Evolutionary conservation across 53 echinoderm and acorn worm genomes (phyloP).

Genomic region (Holothuria scabra): DNA sequence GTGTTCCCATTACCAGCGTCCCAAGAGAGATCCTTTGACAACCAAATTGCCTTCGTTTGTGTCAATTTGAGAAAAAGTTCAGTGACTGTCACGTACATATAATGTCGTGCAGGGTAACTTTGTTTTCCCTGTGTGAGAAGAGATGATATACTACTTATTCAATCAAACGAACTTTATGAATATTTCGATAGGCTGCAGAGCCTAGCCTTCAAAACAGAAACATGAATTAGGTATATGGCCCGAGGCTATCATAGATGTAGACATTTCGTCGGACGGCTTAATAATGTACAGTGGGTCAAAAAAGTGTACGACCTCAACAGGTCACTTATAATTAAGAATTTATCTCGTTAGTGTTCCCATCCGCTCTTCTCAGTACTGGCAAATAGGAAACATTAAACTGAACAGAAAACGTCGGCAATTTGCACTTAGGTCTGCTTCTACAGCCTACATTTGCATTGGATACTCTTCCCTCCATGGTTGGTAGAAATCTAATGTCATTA

Average conservation of each 20-base stretch:
- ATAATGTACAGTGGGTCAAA: background rate
- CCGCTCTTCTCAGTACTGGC: too few species aligned
- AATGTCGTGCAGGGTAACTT: conserved; percentile 20
- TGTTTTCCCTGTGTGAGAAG: background rate
- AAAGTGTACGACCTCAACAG: too few species aligned
- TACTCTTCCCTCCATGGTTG: too few species aligned
- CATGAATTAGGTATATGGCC: conserved; percentile 8
- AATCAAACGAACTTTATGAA: too few species aligned
- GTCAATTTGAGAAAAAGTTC: conserved; percentile 41
- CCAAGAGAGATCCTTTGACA: conserved; percentile 11
- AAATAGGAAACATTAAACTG: too few species aligned
- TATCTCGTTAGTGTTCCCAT: too few species aligned
- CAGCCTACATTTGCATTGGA: too few species aligned
- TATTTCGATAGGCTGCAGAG: conserved; percentile 15
- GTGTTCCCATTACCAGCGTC: conserved; percentile 14
- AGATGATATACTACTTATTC: too few species aligned
- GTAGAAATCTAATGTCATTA: too few species aligned
- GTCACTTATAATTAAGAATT: too few species aligned
- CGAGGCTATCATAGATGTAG: conserved; percentile 32
- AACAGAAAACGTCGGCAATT: too few species aligned
- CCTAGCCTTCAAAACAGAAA: conserved; percentile 16
- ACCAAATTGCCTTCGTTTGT: conserved; percentile 28
- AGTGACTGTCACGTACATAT: conserved; percentile 5
- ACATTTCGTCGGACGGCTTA: conserved; percentile 25
- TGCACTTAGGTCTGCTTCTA: too few species aligned